Conservation (phyloP, 2,888 invertebrate genomes). For the Willowsia nigromaculata region DNA sequence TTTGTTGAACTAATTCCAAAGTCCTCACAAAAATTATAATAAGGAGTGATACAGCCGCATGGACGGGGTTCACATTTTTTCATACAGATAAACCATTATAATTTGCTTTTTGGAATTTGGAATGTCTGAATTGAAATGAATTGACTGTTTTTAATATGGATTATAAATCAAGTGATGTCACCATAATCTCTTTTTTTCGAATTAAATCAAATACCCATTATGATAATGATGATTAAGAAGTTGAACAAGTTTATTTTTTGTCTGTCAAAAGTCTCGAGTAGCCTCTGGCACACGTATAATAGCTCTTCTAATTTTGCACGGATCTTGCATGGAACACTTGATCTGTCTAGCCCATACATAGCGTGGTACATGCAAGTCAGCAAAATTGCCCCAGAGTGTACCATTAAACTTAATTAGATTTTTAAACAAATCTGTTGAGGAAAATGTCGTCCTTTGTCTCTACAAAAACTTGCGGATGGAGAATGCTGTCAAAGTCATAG, state of each 20-base stretch:
- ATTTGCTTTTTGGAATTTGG: neutral
- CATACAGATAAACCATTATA: neutral
- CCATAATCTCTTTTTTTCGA: neutral
- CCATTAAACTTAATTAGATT: neutral
- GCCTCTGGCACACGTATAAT: neutral
- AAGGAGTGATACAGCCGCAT: no score
- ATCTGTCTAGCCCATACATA: neutral
- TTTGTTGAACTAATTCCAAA: constrained; percentile 38
- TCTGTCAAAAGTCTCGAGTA: constrained; percentile 8
- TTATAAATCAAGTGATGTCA: constrained; percentile 22
- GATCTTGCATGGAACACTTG: no score
- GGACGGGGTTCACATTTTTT: neutral
- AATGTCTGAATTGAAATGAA: neutral
- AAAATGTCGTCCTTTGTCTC: neutral
- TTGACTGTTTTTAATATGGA: neutral
- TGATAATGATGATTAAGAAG: neutral
- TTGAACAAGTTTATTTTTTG: constrained; percentile 26
- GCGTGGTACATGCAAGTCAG: neutral
- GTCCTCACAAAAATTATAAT: no score
- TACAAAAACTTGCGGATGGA: neutral
- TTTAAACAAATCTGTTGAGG: neutral
- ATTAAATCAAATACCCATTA: neutral
- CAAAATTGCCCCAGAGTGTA: no score
- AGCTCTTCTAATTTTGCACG: neutral
- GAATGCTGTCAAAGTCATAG: no score